Base-by-base conservation (phyloP, 2,113 vertebrate genomes). In the Kryptolebias marmoratus region DNA sequence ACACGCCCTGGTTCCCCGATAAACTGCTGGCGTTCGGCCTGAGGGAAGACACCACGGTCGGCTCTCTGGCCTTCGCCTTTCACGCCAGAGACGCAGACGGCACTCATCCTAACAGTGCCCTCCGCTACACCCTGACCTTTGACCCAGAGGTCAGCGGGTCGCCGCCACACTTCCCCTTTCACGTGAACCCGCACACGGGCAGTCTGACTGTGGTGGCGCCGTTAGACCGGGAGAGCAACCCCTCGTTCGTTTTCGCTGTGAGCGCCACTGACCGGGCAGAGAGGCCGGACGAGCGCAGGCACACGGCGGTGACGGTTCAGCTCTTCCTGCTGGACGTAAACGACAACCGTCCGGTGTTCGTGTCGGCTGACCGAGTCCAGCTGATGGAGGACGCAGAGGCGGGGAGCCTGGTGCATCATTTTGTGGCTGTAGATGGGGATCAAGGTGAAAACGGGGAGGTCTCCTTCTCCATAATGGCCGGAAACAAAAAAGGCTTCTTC, bases 21-120 rank as follows among this genome's bases (percentile, higher is more conserved):
- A 89, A 94, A 49, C 81, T 96, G 60, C 18, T 97, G 59, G 90
- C 90, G 36, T 91, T 97, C 32, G 92, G 95, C 0, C 1, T 98
- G 73, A 75, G 87, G 32, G 97, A 98, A 87, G 94, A 97, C 13
- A 88, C 91, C 2, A 74, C 94, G 0, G 0, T 93, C 12, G 96
- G 96, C 28, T 95, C 95, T 0, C 65, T 83, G 44, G 93, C 95
- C 6, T 93, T 95, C 8, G 91, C 93, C 4, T 98, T 98, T 83
- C 86, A 95, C 28, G 96, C 96, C 70, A 95, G 92, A 68, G 97
- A 98, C 2, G 94, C 90, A 0, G 97, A 99, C 0, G 95, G 95
- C 22, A 92, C 93, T 58, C 92, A 95, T 80, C 53, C 89, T 7
- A 96, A 97, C 90, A 96, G 95, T 14, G 94, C 90, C 70, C 73